Evolutionary conservation across 2,797 vertebrate species (phyloP), one percentile per base, ranked within the genome.

Genomic region (Okamejei kenojei): DNA sequence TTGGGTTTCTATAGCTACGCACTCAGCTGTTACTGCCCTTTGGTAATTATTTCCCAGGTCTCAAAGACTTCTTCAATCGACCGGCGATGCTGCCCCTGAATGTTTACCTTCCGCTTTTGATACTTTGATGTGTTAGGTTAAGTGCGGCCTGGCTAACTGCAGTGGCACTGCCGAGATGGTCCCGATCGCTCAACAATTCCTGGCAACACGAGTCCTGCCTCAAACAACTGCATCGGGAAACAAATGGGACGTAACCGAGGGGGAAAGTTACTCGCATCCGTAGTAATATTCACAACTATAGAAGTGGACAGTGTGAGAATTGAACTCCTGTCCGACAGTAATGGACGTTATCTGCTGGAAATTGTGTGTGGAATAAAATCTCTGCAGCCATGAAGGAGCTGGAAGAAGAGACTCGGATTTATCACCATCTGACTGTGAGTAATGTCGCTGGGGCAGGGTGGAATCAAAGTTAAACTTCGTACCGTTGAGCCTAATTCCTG

Each of bases 341-440:
- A 81, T 93, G 93, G 32, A 71, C 29, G 21, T 54, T 26, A 11
- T 7, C 32, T 21, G 38, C 68, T 91, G 90, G 65, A 74, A 3
- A 32, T 29, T 29, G 23, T 58, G 71, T 13, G 21, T 15, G 32
- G 2, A 0, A 2, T 9, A 54, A 74, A 11, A 26, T 76, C 71
- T 79, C 54, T 58, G 58, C 63, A 90, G 93, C 82, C 26, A 95
- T 94, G 94, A 95, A 94, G 93, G 94, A 94, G 61, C 79, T 94
- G 23, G 79, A 93, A 11, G 94, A 80, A 68, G 94, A 94, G 61
- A 93, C 93, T 54, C 94, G 94, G 93, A 94, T 54, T 17, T 92
- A 94, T 88, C 94, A 94, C 78, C 95, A 94, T 19, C 94, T 95
- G 58, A 95, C 94, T 93, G 95, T 95, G 93, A 93, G 94, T 92